These are phyloP conservation scores for Netelia inedita DNA, from an alignment of 2,888 invertebrate genomes.

Conservation along the genomic window DNA sequence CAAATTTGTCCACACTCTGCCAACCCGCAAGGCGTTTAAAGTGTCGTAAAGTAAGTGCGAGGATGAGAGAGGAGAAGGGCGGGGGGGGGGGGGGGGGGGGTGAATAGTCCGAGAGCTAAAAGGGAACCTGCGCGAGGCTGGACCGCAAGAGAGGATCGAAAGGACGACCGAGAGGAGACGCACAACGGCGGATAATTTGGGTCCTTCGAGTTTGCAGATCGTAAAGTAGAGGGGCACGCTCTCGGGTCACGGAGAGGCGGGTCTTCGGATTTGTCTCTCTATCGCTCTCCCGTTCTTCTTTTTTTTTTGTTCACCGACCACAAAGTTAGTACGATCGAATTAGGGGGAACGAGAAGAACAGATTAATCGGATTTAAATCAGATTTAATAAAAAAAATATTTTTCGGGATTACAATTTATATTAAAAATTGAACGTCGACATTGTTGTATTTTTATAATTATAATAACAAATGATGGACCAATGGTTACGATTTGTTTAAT, in stretches of 20 bases:
- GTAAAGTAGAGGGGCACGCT: conserved; percentile 64
- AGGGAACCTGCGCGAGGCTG: conserved; percentile 7
- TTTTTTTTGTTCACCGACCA: background rate
- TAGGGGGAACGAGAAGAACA: background rate
- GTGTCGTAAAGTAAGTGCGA: conserved; percentile 76
- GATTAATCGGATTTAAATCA: background rate
- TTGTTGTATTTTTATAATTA: background rate
- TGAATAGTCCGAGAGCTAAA: background rate
- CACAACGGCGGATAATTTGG: conserved; percentile 63
- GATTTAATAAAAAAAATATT: background rate
- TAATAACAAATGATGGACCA: background rate
- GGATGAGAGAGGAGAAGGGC: conserved; percentile 31
- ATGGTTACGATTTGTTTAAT: background rate
- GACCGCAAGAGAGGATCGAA: conserved; percentile 40
- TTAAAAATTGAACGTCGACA: too few species aligned
- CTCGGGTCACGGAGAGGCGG: conserved; percentile 51
- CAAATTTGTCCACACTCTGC: conserved; percentile 78
- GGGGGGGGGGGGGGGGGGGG: background rate
- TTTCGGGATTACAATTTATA: too few species aligned
- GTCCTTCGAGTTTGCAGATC: conserved; percentile 66
- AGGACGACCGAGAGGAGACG: conserved; percentile 25
- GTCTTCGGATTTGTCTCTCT: conserved; percentile 11
- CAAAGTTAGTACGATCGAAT: conserved; percentile 3
- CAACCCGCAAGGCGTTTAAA: conserved; percentile 75
- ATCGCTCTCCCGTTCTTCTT: background rate